phyloP scores from a whole-genome alignment of 2,797 vertebrate species.

The Sylvilagus floridanus region DNA sequence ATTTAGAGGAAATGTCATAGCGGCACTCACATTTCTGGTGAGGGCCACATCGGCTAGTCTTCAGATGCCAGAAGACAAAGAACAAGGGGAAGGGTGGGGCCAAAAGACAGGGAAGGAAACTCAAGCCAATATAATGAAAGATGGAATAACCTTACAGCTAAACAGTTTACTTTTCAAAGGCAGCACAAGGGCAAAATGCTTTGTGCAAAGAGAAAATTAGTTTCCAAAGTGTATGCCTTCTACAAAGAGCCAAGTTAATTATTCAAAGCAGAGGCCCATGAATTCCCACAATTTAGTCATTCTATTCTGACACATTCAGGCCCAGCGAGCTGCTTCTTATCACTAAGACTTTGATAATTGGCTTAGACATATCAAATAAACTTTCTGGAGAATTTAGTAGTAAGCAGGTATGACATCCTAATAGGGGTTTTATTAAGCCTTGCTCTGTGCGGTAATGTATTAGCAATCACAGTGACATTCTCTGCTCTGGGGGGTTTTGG shows the following conservation, averaged over 20 bases:
- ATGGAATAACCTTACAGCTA: constrained; percentile 78
- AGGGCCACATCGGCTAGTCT: constrained; percentile 37
- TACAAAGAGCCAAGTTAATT: constrained; percentile 90
- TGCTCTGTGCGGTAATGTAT: constrained; percentile 91
- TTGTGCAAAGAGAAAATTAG: constrained; percentile 89
- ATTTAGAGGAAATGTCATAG: constrained; percentile 54
- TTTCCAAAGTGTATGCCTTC: constrained; percentile 88
- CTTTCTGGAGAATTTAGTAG: constrained; percentile 92
- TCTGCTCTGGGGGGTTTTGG: constrained; percentile 91
- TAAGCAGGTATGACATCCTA: constrained; percentile 96
- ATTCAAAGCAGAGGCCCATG: constrained; percentile 91
- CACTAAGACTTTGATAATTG: constrained; percentile 94
- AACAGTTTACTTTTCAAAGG: constrained; percentile 91
- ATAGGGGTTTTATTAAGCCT: constrained; percentile 93
- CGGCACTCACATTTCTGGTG: constrained; percentile 6
- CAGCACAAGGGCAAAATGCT: constrained; percentile 91
- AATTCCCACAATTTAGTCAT: constrained; percentile 91
- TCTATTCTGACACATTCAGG: constrained; percentile 90
- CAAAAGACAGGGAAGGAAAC: constrained; percentile 51
- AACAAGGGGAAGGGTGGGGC: background rate
- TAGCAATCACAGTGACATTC: constrained; percentile 94
- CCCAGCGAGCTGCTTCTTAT: constrained; percentile 92
- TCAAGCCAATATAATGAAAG: constrained; percentile 71
- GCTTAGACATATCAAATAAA: constrained; percentile 94
- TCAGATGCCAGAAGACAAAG: constrained; percentile 22